phyloP scores from a whole-genome alignment of 1,140 invertebrate species.

The Prorops nasuta region DNA sequence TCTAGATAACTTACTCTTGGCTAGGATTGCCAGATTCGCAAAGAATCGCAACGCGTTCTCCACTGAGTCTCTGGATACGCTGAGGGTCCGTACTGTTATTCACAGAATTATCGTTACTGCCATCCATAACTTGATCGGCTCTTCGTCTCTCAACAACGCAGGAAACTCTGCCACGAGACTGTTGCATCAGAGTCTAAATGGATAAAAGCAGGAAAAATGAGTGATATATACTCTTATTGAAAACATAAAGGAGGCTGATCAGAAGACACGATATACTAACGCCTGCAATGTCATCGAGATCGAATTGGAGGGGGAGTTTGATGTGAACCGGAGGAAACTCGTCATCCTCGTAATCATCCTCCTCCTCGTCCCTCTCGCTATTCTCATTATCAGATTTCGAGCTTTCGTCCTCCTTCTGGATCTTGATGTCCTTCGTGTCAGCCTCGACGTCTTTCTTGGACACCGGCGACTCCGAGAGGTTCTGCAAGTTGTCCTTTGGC shows the following conservation, averaged over 20 bases:
- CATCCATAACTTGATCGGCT: slow-evolving; percentile 78
- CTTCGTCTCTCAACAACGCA: slow-evolving; percentile 82
- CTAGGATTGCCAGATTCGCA: slow-evolving; percentile 75
- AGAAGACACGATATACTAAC: slow-evolving; percentile 55
- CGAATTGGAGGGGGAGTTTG: slow-evolving; percentile 75
- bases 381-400: slow-evolving; percentile 46
- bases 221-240: slow-evolving; percentile 3
- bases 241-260: background rate
- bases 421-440: slow-evolving; percentile 45
- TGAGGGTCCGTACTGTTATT: slow-evolving; percentile 71
- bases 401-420: slow-evolving; percentile 37
- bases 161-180: slow-evolving; percentile 69
- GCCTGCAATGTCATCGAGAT: slow-evolving; percentile 76
- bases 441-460: slow-evolving; percentile 49
- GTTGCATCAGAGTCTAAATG: slow-evolving; percentile 44
- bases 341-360: slow-evolving; percentile 60
- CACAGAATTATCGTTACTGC: slow-evolving; percentile 48
- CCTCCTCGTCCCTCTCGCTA: slow-evolving; percentile 55
- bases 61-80: slow-evolving; percentile 70
- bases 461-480: slow-evolving; percentile 27
- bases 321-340: slow-evolving; percentile 66
- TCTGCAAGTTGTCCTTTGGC: slow-evolving; percentile 33
- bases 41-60: slow-evolving; percentile 82
- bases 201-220: background rate
- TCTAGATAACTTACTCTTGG: slow-evolving; percentile 54